phyloP scores from a whole-genome alignment of 2,888 invertebrate species.

The Drepana falcataria region DNA sequence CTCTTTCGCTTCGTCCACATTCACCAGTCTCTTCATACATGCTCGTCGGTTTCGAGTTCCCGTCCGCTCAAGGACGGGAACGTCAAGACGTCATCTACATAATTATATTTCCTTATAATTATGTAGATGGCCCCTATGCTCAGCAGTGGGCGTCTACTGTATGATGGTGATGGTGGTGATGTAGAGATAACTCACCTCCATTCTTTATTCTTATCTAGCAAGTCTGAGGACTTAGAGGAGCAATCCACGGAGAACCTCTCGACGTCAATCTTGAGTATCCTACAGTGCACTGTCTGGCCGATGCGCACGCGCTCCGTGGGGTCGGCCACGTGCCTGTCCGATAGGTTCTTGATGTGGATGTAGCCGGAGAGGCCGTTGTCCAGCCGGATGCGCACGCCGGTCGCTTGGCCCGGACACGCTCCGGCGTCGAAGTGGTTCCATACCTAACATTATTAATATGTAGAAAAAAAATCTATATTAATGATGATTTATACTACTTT shows the following conservation, averaged over 20 bases:
- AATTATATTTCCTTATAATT: too few relatives aligned
- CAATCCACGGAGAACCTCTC: conserved; percentile 96
- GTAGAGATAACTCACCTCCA: conserved; percentile 81
- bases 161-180: background rate
- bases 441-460: conserved; percentile 67
- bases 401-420: conserved; percentile 96
- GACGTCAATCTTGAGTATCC: conserved; percentile 97
- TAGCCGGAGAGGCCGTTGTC: conserved; percentile 97
- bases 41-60: too few relatives aligned
- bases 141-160: too few relatives aligned
- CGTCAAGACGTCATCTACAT: too few relatives aligned
- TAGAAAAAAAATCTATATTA: too few relatives aligned
- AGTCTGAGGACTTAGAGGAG: conserved; percentile 94
- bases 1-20: too few relatives aligned
- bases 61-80: too few relatives aligned
- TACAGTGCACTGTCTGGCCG: conserved; percentile 90
- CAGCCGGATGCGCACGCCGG: conserved; percentile 91
- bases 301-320: conserved; percentile 94
- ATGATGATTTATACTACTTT: too few relatives aligned
- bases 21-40: too few relatives aligned
- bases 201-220: conserved; percentile 92
- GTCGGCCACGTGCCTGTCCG: conserved; percentile 94
- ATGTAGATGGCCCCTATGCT: too few relatives aligned
- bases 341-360: conserved; percentile 95
- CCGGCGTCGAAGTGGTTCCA: conserved; percentile 99